These are phyloP conservation scores for Amphiduros pacificus DNA, from an alignment of 2,888 invertebrate species.

Conservation along the genomic window DNA sequence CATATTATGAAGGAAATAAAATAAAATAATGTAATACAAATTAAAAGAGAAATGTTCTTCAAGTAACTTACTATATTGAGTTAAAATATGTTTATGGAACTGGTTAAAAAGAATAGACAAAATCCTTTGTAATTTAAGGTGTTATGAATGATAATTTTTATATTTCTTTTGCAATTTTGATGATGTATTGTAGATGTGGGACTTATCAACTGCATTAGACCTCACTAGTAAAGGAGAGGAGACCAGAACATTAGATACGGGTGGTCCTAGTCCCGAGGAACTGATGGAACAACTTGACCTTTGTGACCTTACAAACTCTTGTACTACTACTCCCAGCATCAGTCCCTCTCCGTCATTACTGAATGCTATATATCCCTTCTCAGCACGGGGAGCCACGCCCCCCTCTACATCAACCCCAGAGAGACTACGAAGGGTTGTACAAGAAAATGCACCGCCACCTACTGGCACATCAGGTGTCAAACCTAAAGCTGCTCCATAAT, in stretches of 20 bases:
- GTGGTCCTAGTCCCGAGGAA: conserved; percentile 92
- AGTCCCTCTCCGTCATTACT: conserved; percentile 69
- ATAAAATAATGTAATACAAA: no score
- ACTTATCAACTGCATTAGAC: conserved; percentile 92
- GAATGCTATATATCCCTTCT: neutral
- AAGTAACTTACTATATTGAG: no score
- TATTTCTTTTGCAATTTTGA: neutral
- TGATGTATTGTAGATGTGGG: conserved; percentile 77
- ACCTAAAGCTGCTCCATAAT: no score
- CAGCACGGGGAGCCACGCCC: neutral
- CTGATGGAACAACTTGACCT: conserved; percentile 87
- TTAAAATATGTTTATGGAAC: no score
- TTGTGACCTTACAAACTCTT: conserved; percentile 85
- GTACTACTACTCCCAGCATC: conserved; percentile 77
- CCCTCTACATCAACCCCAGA: neutral
- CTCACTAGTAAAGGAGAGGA: conserved; percentile 57
- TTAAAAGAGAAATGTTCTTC: no score
- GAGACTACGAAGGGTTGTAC: no score
- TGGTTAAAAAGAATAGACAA: no score
- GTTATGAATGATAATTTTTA: no score
- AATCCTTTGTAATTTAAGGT: no score
- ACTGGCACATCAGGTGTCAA: no score
- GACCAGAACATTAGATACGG: conserved; percentile 52
- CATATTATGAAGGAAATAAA: no score
- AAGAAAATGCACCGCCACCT: no score